phyloP scores from a whole-genome alignment of 1,140 invertebrate species.

The Antheraea mylitta region DNA sequence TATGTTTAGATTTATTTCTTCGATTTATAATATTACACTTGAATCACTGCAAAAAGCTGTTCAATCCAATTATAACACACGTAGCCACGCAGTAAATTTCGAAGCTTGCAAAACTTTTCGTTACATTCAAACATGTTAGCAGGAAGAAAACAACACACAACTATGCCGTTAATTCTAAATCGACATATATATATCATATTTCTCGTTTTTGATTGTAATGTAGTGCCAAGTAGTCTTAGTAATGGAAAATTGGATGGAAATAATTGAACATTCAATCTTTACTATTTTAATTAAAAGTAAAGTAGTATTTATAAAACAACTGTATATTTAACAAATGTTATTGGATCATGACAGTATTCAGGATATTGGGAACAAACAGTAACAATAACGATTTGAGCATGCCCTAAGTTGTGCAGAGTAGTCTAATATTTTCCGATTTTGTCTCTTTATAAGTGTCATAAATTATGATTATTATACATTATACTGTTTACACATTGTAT shows the following conservation, averaged over 20 bases:
- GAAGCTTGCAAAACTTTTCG: constrained; percentile 60
- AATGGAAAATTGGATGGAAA: constrained; percentile 30
- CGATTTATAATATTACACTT: not conserved
- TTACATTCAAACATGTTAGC: constrained; percentile 38
- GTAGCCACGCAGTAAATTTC: constrained; percentile 23
- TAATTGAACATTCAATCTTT: constrained; percentile 44
- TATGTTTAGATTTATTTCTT: not conserved
- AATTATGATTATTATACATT: constrained; percentile 4
- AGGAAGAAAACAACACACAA: constrained; percentile 28
- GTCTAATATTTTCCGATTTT: constrained; percentile 17
- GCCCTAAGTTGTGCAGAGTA: constrained; percentile 66
- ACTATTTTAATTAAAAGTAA: constrained; percentile 56
- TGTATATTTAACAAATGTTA: constrained; percentile 52
- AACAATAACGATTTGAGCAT: constrained; percentile 58
- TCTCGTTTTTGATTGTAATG: constrained; percentile 5
- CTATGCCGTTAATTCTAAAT: constrained; percentile 6
- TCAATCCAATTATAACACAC: not conserved
- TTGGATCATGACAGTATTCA: constrained; percentile 28
- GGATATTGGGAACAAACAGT: constrained; percentile 43
- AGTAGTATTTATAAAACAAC: constrained; percentile 51
- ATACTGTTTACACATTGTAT: not conserved
- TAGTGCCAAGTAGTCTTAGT: constrained; percentile 19
- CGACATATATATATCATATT: not conserved
- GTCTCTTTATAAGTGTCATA: not conserved
- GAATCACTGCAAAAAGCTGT: not conserved